Base-by-base conservation (phyloP, 2,888 invertebrate genomes). In the Synergus japonicus region DNA sequence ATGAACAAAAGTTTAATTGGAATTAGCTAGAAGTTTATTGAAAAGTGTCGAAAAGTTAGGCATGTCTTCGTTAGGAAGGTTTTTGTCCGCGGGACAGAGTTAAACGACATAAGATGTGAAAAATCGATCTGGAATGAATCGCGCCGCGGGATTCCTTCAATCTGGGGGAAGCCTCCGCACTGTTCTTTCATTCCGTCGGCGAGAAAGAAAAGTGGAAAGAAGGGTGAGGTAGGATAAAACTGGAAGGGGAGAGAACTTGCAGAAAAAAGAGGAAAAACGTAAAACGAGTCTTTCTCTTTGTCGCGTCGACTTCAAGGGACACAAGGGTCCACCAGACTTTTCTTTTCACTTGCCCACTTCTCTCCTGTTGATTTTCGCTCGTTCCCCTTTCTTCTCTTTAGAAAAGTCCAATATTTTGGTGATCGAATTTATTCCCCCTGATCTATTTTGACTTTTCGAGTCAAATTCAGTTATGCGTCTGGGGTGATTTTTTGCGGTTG, bases 341-440 rank as follows among this genome's bases (percentile, higher is more conserved):
- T 73, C 54, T 73, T 73, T 73, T 73, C 73, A 73, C 73, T 37
- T 37, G 54, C n/a, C 78, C 78, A 64, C 77, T 78, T 67, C 81
- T 80, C 78, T 78, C 80, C 81, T 76, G 37, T 80, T 79, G 76
- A 43, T 69, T 78, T 65, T 79, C 81, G 76, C 63, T 76, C 64
- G 79, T 65, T 76, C 76, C 76, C 78, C 81, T 63, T 29, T 54
- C 44, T 76, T 60, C 76, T 66, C 77, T 78, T 18, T 69, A 80
- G 83, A 86, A 89, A 89, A 90, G 2, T 87, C 88, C 90, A 90
- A 90, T 90, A 90, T 90, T 90, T 90, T 90, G 89, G 86, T 88
- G 88, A 90, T 90, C 88, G 87, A 86, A 81, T 87, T 88, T 83
- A 81, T 83, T 79, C 79, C 29, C 73, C 54, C 73, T 73, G 60